Percentiles rank a stretch among this genome's conserved stretches.
These are phyloP conservation scores for Moxostoma hubbsi DNA, from an alignment of 2,797 vertebrate genomes.

Conservation along the genomic window DNA sequence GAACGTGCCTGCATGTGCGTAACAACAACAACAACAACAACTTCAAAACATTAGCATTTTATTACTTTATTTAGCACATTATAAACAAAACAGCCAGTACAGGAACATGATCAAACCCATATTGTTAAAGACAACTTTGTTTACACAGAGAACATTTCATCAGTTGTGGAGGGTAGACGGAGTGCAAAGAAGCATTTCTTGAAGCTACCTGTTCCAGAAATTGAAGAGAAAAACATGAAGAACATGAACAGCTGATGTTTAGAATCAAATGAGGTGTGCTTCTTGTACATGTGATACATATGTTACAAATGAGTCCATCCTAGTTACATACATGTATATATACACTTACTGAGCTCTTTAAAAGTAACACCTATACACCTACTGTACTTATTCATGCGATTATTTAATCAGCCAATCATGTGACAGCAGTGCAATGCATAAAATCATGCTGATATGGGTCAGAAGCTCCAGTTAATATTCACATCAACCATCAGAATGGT, in stretches of 20 bases:
- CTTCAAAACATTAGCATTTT: background rate
- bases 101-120: background rate
- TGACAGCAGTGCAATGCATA: too few relatives aligned
- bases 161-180: background rate
- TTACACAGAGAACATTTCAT: constrained; percentile 8
- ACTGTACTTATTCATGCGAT: too few relatives aligned
- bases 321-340: too few relatives aligned
- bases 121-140: background rate
- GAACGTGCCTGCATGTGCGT: background rate
- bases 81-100: constrained; percentile 12
- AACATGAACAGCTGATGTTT: background rate
- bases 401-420: too few relatives aligned
- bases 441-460: too few relatives aligned
- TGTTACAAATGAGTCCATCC: background rate
- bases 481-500: too few relatives aligned
- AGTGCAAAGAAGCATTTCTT: background rate
- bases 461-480: too few relatives aligned
- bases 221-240: background rate
- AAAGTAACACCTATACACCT: too few relatives aligned
- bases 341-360: too few relatives aligned
- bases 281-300: too few relatives aligned
- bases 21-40: constrained; percentile 1
- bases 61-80: background rate
- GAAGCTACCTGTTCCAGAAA: background rate
- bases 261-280: background rate